phyloP scores from a whole-genome alignment of 2,888 invertebrate species.

The Coelopa pilipes region DNA sequence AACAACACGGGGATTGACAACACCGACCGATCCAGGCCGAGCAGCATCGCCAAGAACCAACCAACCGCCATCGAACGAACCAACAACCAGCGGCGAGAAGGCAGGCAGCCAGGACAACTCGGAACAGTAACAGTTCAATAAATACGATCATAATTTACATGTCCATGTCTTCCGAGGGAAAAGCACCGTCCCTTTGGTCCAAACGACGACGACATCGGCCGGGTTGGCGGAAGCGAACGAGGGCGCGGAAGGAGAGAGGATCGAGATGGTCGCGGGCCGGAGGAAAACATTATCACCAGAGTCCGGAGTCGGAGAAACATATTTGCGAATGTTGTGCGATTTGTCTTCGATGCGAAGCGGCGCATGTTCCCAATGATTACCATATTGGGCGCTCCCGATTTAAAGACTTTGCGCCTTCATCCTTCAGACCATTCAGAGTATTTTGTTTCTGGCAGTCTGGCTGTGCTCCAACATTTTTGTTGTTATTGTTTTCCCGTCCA shows the following conservation, averaged over 20 bases:
- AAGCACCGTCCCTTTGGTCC: background rate
- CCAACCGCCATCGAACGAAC: conserved; percentile 3
- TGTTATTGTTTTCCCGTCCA: conserved; percentile 7
- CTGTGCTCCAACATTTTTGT: conserved; percentile 28
- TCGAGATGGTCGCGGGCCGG: conserved; percentile 2
- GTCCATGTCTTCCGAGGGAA: conserved; percentile 27
- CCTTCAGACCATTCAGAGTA: conserved; percentile 18
- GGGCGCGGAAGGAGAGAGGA: background rate
- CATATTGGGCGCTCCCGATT: conserved; percentile 45
- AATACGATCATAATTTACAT: conserved; percentile 47
- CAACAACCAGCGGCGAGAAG: conserved; percentile 15
- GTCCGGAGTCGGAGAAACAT: conserved; percentile 21
- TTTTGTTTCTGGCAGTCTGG: conserved; percentile 22
- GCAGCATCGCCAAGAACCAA: conserved; percentile 12
- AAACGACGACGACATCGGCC: background rate
- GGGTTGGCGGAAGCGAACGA: background rate
- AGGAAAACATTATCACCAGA: conserved; percentile 45
- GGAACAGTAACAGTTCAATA: conserved; percentile 48
- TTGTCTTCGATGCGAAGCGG: conserved; percentile 37
- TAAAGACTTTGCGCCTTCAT: conserved; percentile 39
- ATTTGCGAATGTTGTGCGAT: conserved; percentile 33
- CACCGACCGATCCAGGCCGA: background rate
- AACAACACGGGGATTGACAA: background rate
- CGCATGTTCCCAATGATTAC: conserved; percentile 43
- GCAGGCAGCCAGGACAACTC: conserved; percentile 34